Base-by-base conservation (phyloP, 2,888 invertebrate species). In the Drosophila kanekoi region DNA sequence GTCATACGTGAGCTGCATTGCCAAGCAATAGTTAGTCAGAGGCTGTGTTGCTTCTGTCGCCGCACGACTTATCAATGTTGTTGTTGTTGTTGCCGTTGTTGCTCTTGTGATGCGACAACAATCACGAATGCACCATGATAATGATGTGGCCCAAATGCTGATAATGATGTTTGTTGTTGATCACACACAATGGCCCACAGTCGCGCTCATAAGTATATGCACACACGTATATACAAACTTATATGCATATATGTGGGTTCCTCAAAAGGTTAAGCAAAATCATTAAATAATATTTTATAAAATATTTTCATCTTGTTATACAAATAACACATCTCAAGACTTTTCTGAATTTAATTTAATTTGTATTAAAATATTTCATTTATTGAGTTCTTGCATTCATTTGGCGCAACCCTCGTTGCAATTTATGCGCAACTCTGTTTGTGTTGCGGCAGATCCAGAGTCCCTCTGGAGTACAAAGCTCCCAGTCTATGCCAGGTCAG, bases 21-120 rank as follows among this genome's bases (percentile, higher is more conserved):
- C 38, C 45, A 79, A 77, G 71, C 70, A 44, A 72, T 62, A 73
- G 65, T 77, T 65, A 71, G 66, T 68, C 62, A 32, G 66, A 43
- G 60, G 62, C 79, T 76, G 79, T 65, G 60, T 62, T 63, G 81
- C 64, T 72, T 58, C 63, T 83, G 78, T 76, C 67, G 71, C 67
- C 72, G 66, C 86, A 83, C 79, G 84, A 86, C 71, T 83, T 85
- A 84, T 84, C 84, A 72, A 67, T 44, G 58, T 66, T 67, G 53
- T 51, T 70, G 37, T 44, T 58, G 56, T 16, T 63, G 47, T 13
- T 58, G 56, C 28, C 53, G 57, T 18, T 47, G 44, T 43, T 65
- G 51, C 13, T 60, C 23, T 56, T 72, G 44, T 44, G 65, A 57
- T 74, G 83, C 76, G 80, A 82, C 85, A 77, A 79, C 75, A 82